phyloP scores from a whole-genome alignment of 2,888 invertebrate genomes.

The Cantharis lateralis region DNA sequence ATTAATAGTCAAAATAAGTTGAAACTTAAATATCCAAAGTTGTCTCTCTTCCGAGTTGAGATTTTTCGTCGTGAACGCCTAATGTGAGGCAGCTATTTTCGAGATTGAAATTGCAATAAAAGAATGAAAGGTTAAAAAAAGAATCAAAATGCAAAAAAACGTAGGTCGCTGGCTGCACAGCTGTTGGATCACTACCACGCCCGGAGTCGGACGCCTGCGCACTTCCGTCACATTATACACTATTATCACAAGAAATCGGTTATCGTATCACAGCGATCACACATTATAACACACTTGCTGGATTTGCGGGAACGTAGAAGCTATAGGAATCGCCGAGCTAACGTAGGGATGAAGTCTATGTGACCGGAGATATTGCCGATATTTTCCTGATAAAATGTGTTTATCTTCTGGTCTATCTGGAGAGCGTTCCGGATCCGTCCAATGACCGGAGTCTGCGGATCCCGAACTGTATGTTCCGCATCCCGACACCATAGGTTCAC shows the following conservation, averaged over 20 bases:
- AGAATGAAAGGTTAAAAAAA: slow-evolving; percentile 31
- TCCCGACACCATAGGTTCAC: slow-evolving; percentile 52
- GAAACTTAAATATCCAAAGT: background rate
- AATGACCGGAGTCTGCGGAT: slow-evolving; percentile 50
- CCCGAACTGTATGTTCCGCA: slow-evolving; percentile 49
- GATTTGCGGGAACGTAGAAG: slow-evolving; percentile 61
- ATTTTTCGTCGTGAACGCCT: slow-evolving; percentile 11
- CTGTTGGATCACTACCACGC: slow-evolving; percentile 55
- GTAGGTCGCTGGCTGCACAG: slow-evolving; percentile 42
- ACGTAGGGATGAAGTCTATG: slow-evolving; percentile 65
- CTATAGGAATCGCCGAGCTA: slow-evolving; percentile 56
- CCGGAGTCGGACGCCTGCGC: slow-evolving; percentile 51
- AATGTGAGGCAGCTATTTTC: slow-evolving; percentile 14
- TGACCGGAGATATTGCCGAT: slow-evolving; percentile 62
- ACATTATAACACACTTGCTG: slow-evolving; percentile 66
- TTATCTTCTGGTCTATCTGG: slow-evolving; percentile 52
- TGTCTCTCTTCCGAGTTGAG: slow-evolving; percentile 16
- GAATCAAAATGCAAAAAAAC: slow-evolving; percentile 44
- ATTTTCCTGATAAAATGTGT: slow-evolving; percentile 60
- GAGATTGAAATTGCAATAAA: slow-evolving; percentile 26
- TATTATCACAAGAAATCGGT: slow-evolving; percentile 56
- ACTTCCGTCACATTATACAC: slow-evolving; percentile 53
- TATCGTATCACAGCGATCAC: slow-evolving; percentile 58
- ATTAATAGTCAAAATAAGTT: slow-evolving; percentile 14
- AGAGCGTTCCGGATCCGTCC: slow-evolving; percentile 53